Percentiles rank a stretch among this genome's conserved stretches.
These are phyloP conservation scores for Peucedramus taeniatus DNA, from an alignment of 2,113 vertebrate species.

Conservation along the genomic window DNA sequence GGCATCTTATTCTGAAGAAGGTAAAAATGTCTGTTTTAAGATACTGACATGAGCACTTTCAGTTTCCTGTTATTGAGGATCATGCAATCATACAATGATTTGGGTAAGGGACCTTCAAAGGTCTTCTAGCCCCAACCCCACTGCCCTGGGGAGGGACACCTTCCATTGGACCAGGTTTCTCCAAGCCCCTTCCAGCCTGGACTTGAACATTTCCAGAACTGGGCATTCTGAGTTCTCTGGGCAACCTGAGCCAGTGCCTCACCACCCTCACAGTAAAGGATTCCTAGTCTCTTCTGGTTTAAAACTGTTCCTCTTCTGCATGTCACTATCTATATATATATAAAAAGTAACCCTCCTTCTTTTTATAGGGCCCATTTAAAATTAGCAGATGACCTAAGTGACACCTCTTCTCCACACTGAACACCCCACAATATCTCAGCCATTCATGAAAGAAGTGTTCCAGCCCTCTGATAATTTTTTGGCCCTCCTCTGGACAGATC, in stretches of 20 bases:
- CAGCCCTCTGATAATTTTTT: not conserved
- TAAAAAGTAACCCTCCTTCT: rapidly evolving
- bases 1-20: not conserved
- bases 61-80: not conserved
- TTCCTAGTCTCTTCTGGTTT: not conserved
- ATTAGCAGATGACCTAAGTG: not conserved
- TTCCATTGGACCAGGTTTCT: not conserved
- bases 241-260: not conserved
- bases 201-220: not conserved
- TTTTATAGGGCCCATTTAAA: not conserved
- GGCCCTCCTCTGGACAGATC: not conserved
- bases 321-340: not conserved
- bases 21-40: not conserved
- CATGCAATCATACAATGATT: not conserved
- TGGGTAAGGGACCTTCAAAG: not conserved
- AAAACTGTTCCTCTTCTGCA: not conserved
- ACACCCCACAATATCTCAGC: not conserved
- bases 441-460: not conserved
- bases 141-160: rapidly evolving
- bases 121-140: not conserved
- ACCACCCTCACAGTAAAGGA: not conserved
- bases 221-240: rapidly evolving
- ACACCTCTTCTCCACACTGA: not conserved
- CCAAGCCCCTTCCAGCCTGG: rapidly evolving
- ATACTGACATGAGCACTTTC: not conserved